Base-by-base conservation (phyloP, 1,140 invertebrate species). In the Cylas formicarius region DNA sequence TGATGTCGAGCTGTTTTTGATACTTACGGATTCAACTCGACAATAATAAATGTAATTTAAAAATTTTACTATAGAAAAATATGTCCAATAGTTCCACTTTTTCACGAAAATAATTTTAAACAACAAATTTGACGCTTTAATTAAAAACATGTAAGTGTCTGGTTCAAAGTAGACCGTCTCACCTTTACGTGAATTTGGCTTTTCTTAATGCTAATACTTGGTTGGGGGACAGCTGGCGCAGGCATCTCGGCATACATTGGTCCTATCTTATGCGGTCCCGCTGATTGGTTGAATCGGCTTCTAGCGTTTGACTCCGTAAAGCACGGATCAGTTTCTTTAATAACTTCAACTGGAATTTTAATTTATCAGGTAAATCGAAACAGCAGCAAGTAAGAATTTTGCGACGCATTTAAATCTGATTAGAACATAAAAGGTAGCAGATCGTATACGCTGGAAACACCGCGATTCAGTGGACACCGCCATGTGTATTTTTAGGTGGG, bases 261-360 rank as follows among this genome's bases (percentile, higher is more conserved):
- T 32, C 13, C 9, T 16, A 7, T 7, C n/a, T 9, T 2, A 13
- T n/a, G n/a, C 9, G 11, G 16, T n/a, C 9, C 17, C 5, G 22
- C 8, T 14, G 10, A 18, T 34, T 6, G 5, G 13, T 18, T 20
- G 1, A 31, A 11, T 7, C 17, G 11, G 11, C 11, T 6, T 31
- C 7, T 16, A 4, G 17, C 7, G 16, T 26, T 29, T 23, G 43
- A 56, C 26, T 66, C 60, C 22, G 51, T 63, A 63, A 73, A 76
- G 52, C 66, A 65, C 52, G 76, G 75, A 62, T 81, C 78, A 42
- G 67, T 74, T 56, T 74, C 68, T 19, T 40, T 39, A 50, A 83
- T 80, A 35, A 76, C 79, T 59, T 80, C 79, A 65, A 82, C 80
- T 83, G 41, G 29, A 57, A 48, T 6, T 28, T n/a, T 27, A 28